Evolutionary conservation across 2,797 vertebrate genomes (phyloP).

Genomic region (Sebastes nivosus): DNA sequence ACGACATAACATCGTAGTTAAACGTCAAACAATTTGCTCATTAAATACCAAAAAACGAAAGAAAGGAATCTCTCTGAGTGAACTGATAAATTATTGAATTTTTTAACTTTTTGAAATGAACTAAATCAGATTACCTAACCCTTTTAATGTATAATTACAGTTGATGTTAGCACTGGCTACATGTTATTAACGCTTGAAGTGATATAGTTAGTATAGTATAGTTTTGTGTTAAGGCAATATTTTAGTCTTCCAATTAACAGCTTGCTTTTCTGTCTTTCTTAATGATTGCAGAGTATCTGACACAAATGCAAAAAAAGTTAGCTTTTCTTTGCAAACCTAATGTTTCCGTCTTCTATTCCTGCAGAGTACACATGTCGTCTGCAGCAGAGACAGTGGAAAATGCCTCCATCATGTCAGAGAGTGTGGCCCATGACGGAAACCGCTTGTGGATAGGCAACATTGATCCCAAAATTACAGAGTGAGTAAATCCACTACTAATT

Average conservation of each 20-base stretch:
- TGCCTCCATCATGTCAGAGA: conserved; percentile 94
- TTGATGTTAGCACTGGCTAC: background rate
- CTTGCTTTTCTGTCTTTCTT: background rate
- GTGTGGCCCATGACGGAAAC: conserved; percentile 92
- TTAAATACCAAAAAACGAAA: background rate
- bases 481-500: conserved; percentile 70
- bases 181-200: background rate
- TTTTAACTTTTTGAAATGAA: background rate
- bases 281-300: background rate
- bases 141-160: background rate
- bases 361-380: conserved; percentile 90
- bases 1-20: no score
- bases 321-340: background rate
- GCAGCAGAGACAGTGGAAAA: conserved; percentile 92
- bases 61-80: background rate
- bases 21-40: background rate
- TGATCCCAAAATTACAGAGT: conserved; percentile 98
- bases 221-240: background rate
- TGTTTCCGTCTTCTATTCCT: background rate
- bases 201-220: background rate
- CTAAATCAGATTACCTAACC: background rate
- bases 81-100: background rate
- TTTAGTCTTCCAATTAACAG: background rate
- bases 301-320: background rate
- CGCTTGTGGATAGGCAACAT: conserved; percentile 98